Percentiles rank a stretch among this genome's conserved stretches.
These are phyloP conservation scores for Heliconius nattereri DNA, from an alignment of 1,140 invertebrate genomes.

Conservation along the genomic window DNA sequence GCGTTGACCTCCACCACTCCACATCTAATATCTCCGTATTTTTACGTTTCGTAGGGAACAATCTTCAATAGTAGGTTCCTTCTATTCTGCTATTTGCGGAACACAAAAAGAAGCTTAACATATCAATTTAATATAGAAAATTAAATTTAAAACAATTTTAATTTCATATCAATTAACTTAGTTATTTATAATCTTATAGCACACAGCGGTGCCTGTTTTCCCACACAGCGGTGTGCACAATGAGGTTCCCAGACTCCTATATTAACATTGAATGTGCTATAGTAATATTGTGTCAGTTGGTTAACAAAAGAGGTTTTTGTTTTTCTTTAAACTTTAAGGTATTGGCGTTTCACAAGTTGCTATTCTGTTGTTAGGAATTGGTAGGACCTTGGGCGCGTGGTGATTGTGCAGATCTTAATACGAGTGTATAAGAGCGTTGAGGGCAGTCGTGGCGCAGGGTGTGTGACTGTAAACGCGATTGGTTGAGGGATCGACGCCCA, in stretches of 20 bases:
- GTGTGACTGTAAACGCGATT: no score
- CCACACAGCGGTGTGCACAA: background rate
- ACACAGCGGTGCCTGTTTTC: background rate
- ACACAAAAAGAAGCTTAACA: no score
- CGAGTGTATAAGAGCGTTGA: no score
- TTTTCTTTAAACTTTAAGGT: constrained; percentile 5
- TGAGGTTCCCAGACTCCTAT: constrained; percentile 7
- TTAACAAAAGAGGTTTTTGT: constrained; percentile 18
- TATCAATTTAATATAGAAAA: no score
- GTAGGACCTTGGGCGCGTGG: background rate
- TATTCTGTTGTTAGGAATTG: background rate
- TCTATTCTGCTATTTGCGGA: no score
- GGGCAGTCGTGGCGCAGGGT: no score
- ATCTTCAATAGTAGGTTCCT: no score
- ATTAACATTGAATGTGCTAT: constrained; percentile 17
- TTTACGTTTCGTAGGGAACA: no score
- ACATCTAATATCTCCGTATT: no score
- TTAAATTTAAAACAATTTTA: no score
- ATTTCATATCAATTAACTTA: background rate
- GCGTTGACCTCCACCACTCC: no score
- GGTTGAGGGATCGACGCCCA: no score
- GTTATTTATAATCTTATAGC: background rate
- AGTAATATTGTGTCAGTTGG: constrained; percentile 11
- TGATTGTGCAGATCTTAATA: background rate
- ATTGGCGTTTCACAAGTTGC: constrained; percentile 6